Evolutionary conservation across 2,113 vertebrate genomes (phyloP), one percentile per base, ranked within the genome.

Genomic region (Sterna hirundo): DNA sequence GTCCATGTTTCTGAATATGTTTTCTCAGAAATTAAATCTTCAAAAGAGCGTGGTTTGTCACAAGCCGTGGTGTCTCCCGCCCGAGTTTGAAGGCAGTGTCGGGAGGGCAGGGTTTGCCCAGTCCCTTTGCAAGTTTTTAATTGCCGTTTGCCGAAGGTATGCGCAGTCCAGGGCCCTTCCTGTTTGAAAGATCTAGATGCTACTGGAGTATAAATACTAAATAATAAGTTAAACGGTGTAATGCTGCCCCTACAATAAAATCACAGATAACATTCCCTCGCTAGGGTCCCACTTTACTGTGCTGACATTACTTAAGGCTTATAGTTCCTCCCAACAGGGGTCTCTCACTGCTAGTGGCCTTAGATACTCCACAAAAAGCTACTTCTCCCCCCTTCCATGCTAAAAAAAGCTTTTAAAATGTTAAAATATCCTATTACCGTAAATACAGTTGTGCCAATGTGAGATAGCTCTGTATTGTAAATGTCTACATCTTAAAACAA

Each of bases 401-500:
- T 92, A 81, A 74, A 94, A 93, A 94, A 66, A 30, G 0, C n/a
- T 72, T 44, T 44, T 26, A 77, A 96, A 97, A 74, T 93, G 92
- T 83, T 49, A 88, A 96, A 96, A 94, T 83, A 93, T 34, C 32
- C 70, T 32, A 21, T 36, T 92, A 81, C 76, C 38, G 74, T 58
- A 85, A 94, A 88, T 89, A 92, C 88, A 80, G 54, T 77, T 93
- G 86, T 94, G 87, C 81, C 80, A 95, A 44, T 88, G 52, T 70
- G 95, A 36, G 66, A 72, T 61, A 94, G 69, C 75, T 96, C 83
- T 68, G 20, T 92, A 52, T 91, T 95, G 92, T 94, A 91, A 97
- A 88, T 93, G 92, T 65, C 78, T 95, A 52, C 55, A 52, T 89
- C 86, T 96, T 96, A 95, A 97, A 97, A 87, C 76, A 97, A 96